Conservation (phyloP, 1,140 invertebrate species). For the Neodiprion lecontei region DNA sequence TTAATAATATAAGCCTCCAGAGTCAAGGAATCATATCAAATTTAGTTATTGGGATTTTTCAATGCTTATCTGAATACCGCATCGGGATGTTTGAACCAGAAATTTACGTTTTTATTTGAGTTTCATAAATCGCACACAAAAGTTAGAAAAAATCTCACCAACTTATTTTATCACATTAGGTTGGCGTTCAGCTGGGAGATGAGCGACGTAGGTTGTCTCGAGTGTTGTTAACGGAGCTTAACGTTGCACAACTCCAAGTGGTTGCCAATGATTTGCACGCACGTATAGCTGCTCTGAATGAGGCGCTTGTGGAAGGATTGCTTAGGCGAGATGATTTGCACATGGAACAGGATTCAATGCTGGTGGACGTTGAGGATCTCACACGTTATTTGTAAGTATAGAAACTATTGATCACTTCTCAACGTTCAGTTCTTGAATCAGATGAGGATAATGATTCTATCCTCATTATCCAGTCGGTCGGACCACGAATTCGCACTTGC, state of each 20-base stretch:
- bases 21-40: too few species aligned
- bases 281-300: conserved; percentile 91
- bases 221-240: conserved; percentile 89
- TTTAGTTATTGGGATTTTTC: too few species aligned
- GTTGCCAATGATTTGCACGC: conserved; percentile 94
- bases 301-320: conserved; percentile 84
- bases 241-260: conserved; percentile 93
- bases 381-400: conserved; percentile 85
- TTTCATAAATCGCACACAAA: background rate
- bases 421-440: background rate
- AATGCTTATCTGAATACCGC: too few species aligned
- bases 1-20: too few species aligned
- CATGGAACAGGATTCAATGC: conserved; percentile 97
- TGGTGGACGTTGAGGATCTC: conserved; percentile 95
- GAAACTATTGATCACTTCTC: background rate
- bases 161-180: conserved; percentile 56
- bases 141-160: background rate
- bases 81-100: too few species aligned
- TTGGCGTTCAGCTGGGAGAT: conserved; percentile 82
- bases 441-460: background rate
- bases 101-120: background rate
- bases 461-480: background rate
- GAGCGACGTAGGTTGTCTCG: conserved; percentile 81
- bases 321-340: conserved; percentile 92
- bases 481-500: background rate